A percentile compares a stretch with the other conserved stretches of the same genome.
Conservation (phyloP, 2,888 invertebrate genomes). For the Trachelus troglodyta region DNA sequence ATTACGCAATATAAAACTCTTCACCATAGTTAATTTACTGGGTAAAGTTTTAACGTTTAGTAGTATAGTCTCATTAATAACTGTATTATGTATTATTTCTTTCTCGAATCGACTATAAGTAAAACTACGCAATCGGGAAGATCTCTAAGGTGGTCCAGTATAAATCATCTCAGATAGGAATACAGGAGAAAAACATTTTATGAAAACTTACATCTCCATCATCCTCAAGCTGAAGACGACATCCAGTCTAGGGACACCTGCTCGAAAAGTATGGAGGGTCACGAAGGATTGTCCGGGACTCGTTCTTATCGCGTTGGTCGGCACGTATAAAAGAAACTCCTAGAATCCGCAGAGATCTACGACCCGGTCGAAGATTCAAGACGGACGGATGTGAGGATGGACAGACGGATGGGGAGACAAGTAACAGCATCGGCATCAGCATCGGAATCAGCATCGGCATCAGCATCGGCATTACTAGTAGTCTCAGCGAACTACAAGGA, state of each 20-base stretch:
- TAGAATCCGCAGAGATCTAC: background rate
- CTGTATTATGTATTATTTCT: background rate
- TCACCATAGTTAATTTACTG: background rate
- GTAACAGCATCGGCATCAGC: slow-evolving; percentile 15
- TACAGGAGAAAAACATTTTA: background rate
- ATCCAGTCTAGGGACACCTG: background rate
- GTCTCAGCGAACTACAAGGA: background rate
- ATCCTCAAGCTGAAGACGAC: background rate
- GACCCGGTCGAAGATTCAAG: slow-evolving; percentile 1
- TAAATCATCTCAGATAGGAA: background rate
- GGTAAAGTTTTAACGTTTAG: background rate
- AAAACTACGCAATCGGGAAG: background rate
- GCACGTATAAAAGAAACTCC: background rate
- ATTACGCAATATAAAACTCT: background rate
- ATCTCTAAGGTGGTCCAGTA: background rate
- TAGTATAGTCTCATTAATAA: background rate
- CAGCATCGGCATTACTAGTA: slow-evolving; percentile 7
- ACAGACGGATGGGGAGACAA: background rate
- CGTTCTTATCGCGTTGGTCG: background rate
- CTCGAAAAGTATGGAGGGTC: background rate
- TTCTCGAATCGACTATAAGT: background rate
- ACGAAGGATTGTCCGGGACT: background rate
- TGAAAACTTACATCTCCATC: background rate
- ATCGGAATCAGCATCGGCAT: slow-evolving; percentile 15
- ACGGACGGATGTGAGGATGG: background rate